Percentiles rank a stretch among this genome's conserved stretches.
These are phyloP conservation scores for Saccostrea glomerata DNA, from an alignment of 1,140 invertebrate species.

Conservation along the genomic window DNA sequence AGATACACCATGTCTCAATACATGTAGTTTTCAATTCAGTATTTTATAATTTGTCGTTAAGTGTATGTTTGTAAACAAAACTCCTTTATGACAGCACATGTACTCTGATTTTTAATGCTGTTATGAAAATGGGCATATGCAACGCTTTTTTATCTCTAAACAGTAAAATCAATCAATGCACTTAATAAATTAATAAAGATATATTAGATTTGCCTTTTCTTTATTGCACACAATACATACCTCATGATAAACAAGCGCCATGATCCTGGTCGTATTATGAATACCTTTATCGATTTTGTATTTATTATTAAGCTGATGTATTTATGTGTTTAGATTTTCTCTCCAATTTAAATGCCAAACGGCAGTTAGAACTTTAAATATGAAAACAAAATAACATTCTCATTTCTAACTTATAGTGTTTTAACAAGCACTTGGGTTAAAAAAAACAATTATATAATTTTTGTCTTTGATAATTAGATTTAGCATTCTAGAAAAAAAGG, in stretches of 20 bases:
- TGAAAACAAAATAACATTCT: neutral
- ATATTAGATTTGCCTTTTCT: neutral
- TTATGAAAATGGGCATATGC: no score
- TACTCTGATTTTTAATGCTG: neutral
- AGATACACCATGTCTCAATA: no score
- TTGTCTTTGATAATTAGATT: no score
- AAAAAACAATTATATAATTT: no score
- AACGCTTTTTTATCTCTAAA: no score
- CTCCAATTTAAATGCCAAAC: neutral
- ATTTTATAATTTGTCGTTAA: neutral
- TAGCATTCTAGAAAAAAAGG: no score
- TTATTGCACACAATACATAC: neutral
- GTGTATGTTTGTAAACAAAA: neutral
- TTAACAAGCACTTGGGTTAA: no score
- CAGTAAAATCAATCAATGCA: no score
- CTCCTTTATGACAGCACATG: neutral
- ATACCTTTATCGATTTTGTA: neutral
- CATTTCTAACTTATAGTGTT: no score
- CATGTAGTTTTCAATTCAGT: no score
- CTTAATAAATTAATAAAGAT: no score
- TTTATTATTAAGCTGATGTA: neutral
- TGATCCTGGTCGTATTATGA: neutral
- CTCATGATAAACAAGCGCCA: neutral
- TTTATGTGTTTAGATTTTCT: neutral
- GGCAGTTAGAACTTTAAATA: neutral